These are phyloP conservation scores for Montipora capitata DNA, from an alignment of 92 coral and sea anemone species.

Conservation along the genomic window DNA sequence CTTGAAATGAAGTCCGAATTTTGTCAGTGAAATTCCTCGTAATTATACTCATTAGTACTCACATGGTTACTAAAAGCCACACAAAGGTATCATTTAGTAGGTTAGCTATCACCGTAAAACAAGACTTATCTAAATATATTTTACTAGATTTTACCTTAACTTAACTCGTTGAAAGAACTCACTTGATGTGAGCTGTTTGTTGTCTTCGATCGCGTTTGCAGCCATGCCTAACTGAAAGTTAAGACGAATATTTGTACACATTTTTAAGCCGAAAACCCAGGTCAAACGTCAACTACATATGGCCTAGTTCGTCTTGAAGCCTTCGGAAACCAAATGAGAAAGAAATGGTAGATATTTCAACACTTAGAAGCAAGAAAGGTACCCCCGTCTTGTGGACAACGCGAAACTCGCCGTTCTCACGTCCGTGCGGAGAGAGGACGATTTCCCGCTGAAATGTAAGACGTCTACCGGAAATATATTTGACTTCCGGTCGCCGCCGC, in stretches of 20 bases:
- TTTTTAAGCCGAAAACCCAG: constrained; percentile 36
- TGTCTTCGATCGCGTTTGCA: constrained; percentile 22
- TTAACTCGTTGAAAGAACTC: not conserved
- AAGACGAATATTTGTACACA: constrained; percentile 20
- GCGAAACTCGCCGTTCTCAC: constrained; percentile 19
- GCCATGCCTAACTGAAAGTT: constrained; percentile 26
- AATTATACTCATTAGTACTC: too few species aligned
- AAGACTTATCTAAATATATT: constrained; percentile 22
- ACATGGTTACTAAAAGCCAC: too few species aligned
- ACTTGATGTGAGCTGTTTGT: not conserved
- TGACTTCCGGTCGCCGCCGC: constrained; percentile 26
- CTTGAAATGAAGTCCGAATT: too few species aligned
- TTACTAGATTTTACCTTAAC: constrained; percentile 30
- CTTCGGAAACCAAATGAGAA: too few species aligned
- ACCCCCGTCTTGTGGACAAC: too few species aligned
- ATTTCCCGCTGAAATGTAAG: not conserved
- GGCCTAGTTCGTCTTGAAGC: too few species aligned
- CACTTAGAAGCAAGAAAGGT: constrained; percentile 22
- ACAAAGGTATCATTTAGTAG: too few species aligned
- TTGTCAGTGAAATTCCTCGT: too few species aligned
- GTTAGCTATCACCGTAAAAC: too few species aligned
- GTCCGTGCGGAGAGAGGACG: constrained; percentile 44
- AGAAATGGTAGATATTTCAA: constrained; percentile 28
- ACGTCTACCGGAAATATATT: too few species aligned
- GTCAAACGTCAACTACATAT: not conserved